Evolutionary conservation across 1,140 invertebrate species (phyloP).

Genomic region (Cataglyphis hispanica): DNA sequence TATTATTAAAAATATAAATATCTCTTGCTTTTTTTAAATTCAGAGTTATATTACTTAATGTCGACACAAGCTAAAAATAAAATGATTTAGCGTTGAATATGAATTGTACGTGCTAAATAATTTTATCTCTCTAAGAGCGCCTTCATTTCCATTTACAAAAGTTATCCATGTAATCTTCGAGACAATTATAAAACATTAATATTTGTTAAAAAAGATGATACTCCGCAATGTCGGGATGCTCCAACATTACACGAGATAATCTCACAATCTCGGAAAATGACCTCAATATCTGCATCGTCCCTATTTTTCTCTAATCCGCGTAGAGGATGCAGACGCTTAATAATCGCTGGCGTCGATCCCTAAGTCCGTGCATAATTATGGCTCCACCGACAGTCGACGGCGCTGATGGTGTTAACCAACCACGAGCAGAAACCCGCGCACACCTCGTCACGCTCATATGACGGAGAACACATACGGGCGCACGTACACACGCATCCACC

Average conservation of each 20-base stretch:
- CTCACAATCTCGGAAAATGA: conserved; percentile 41
- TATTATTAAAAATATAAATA: neutral
- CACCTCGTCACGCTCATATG: conserved; percentile 36
- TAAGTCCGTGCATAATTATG: conserved; percentile 72
- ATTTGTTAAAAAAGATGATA: neutral
- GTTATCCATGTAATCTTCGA: neutral
- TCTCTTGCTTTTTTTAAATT: neutral
- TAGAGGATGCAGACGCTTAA: conserved; percentile 70
- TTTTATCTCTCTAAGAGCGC: neutral
- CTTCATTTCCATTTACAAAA: neutral
- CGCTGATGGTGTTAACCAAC: conserved; percentile 52
- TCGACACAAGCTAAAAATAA: neutral
- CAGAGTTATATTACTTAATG: too few relatives aligned
- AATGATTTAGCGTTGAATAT: neutral
- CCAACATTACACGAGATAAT: conserved; percentile 14
- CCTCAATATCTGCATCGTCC: conserved; percentile 19
- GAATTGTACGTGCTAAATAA: neutral
- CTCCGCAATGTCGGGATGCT: neutral
- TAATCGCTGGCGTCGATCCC: conserved; percentile 74
- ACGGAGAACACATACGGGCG: too few relatives aligned
- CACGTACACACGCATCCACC: conserved; percentile 21
- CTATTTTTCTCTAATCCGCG: conserved; percentile 61
- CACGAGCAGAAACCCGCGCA: neutral
- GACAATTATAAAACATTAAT: neutral
- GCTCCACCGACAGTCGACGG: conserved; percentile 66